Conservation (phyloP, 2,797 vertebrate species). For the Sardinella longiceps region DNA sequence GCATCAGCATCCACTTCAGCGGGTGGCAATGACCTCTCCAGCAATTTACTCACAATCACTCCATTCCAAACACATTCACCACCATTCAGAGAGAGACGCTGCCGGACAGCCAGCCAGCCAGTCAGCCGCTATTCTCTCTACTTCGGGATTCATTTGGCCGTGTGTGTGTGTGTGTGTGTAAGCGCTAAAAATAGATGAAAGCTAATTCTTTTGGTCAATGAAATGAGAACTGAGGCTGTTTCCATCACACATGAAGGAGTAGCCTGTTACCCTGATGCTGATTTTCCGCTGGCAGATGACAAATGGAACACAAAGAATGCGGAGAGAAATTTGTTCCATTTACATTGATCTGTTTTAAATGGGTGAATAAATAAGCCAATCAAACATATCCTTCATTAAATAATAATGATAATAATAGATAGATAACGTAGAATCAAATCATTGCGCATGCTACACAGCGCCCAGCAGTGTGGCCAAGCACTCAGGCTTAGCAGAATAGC, state of each 20-base stretch:
- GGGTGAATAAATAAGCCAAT: background rate
- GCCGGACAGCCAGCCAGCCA: no score
- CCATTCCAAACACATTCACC: background rate
- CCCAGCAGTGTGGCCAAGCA: background rate
- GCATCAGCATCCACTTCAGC: no score
- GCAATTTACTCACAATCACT: background rate
- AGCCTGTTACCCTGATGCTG: background rate
- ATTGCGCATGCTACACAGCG: background rate
- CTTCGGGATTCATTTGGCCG: background rate
- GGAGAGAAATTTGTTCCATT: background rate
- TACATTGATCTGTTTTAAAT: background rate
- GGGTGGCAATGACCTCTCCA: no score
- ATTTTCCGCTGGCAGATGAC: background rate
- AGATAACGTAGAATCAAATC: no score
- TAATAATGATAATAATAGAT: background rate
- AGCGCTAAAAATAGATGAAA: conserved; percentile 20
- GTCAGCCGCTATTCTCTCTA: background rate
- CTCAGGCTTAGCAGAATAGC: background rate
- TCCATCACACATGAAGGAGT: background rate
- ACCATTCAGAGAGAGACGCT: background rate
- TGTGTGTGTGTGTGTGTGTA: background rate
- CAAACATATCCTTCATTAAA: background rate
- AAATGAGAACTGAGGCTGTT: background rate
- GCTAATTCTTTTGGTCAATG: conserved; percentile 11
- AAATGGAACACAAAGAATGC: background rate